Evolutionary conservation across 2,797 vertebrate genomes (phyloP), one percentile per base, ranked within the genome.

Genomic region (Saxicola maurus): DNA sequence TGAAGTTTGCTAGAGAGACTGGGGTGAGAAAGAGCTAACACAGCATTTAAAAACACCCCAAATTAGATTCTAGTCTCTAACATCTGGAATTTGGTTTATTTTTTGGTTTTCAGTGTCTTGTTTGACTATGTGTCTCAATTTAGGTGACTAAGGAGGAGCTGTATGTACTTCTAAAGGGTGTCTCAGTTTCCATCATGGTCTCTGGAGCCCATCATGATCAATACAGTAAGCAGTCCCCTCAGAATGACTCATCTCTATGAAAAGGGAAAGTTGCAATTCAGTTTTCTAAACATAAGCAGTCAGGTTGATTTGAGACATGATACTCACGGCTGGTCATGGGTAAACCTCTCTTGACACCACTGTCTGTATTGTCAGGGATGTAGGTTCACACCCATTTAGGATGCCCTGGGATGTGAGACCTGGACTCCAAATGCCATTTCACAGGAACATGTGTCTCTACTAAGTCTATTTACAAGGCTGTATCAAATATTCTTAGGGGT

Each of bases 211-310:
- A 10, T 37, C 23, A 24, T 30, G 4, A 40, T 43, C 72, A 62
- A 45, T 24, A 30, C 0, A 8, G 23, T 6, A 74, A 42, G 17
- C 0, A 0, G 1, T 27, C 6, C 25, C 20, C 62, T 85, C 40
- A 82, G 40, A 82, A 69, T 37, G 48, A 23, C 3, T 80, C 11
- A 27, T 25, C 14, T 74, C 28, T 15, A 12, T 12, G 64, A 48
- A 69, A 80, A 56, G 18, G 21, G 13, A 66, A 56, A 62, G 7
- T 4, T 79, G 14, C 14, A 72, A 79, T 40, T 59, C 40, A 33
- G 6, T 73, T 88, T 73, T 76, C 68, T 76, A 45, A 82, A 59
- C 4, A 3, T 7, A 30, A 62, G 25, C 19, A 59, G 4, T 24
- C 38, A 64, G 1, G 0, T 0, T 79, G 33, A 40, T 49, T 73